Evolutionary conservation across 2,113 vertebrate species (phyloP), one percentile per base, ranked within the genome.

Genomic region (Corythornis madagascariensis): DNA sequence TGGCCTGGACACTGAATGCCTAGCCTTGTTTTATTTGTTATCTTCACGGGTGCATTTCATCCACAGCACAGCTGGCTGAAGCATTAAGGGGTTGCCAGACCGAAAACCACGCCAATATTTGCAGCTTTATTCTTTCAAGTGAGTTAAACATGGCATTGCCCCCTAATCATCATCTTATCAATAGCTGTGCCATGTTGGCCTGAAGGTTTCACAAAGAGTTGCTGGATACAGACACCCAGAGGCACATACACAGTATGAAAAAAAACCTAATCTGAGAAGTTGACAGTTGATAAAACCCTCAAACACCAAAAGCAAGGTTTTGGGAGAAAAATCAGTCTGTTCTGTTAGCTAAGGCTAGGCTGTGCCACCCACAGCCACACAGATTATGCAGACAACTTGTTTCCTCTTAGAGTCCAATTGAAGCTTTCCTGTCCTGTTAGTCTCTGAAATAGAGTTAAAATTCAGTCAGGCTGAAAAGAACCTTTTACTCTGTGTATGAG

Each of bases 361-460:
- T 83, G 14, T 56, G 73, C 77, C 83, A 71, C 73, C 56, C 45
- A 77, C 83, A 88, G 53, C 13, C 52, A 74, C 50, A 29, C 13
- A 52, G 60, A 71, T 80, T 67, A 55, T n/a, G 29, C 47, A 77
- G 57, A 83, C 60, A 53, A 56, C 48, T 57, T 16, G 29, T 10
- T 61, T 4, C 16, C 3, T 18, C 33, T 63, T 72, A 11, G 47
- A 67, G 35, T 14, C 74, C 83, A 73, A 81, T 52, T 57, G 86
- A 93, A 86, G 73, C 48, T 92, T 60, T 81, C 64, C 43, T 53
- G 7, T 48, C 83, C 67, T 45, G 48, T 78, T 86, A 40, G 67
- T 95, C 48, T 64, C 73, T 42, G 35, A 90, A 86, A 90, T 17
- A 52, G 66, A 95, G 88, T 92, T 94, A 88, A 83, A 93, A 93